phyloP scores from a whole-genome alignment of 2,113 vertebrate genomes.

The Struthidea cinerea region DNA sequence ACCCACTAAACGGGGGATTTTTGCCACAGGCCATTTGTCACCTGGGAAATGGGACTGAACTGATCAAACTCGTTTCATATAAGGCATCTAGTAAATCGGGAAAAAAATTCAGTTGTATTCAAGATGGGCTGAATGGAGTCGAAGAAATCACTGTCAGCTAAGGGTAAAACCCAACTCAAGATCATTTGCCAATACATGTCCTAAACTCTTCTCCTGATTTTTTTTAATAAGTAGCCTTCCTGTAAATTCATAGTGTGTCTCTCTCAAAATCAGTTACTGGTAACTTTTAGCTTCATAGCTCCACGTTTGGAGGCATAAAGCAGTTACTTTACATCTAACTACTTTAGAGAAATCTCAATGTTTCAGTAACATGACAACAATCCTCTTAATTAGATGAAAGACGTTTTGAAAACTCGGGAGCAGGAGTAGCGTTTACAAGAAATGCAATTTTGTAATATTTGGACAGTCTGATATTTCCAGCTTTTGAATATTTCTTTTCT shows the following conservation, averaged over 20 bases:
- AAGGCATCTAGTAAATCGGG: neutral
- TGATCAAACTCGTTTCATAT: neutral
- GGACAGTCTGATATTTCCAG: neutral
- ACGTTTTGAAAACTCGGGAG: neutral
- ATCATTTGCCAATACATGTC: neutral
- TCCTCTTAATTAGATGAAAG: neutral
- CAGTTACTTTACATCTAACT: neutral
- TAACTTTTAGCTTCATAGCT: neutral
- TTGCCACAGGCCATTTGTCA: constrained; percentile 37
- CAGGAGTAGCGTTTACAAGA: neutral
- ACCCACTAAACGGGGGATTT: neutral
- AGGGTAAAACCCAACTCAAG: neutral
- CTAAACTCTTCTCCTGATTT: neutral
- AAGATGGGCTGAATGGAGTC: neutral
- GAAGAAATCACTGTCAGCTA: neutral
- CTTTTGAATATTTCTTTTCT: constrained; percentile 3
- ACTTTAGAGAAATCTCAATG: neutral
- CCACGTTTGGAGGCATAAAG: neutral
- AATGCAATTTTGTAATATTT: neutral
- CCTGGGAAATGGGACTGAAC: constrained; percentile 48
- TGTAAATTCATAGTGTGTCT: neutral
- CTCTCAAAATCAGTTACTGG: neutral
- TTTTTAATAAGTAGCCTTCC: neutral
- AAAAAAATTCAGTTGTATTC: neutral
- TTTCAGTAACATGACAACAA: neutral